phyloP scores from a whole-genome alignment of 1,140 invertebrate species.

The Camponotus floridanus region DNA sequence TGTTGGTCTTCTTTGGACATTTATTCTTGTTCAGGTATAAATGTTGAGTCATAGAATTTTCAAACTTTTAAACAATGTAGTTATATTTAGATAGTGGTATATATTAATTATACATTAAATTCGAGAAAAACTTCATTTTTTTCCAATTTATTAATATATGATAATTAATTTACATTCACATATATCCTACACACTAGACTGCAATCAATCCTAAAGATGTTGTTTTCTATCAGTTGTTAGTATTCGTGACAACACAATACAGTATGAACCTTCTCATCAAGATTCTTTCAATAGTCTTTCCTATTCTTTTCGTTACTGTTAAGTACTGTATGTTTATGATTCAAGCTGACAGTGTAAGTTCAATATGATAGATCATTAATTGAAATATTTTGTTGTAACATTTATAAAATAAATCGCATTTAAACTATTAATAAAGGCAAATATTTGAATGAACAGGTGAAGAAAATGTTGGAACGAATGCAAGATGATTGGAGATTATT shows the following conservation, averaged over 20 bases:
- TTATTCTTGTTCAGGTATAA: constrained; percentile 33
- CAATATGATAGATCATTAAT: background rate
- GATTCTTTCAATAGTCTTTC: background rate
- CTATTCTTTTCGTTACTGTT: background rate
- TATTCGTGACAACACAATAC: constrained; percentile 23
- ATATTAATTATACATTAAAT: too few relatives aligned
- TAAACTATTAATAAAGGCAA: background rate
- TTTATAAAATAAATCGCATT: background rate
- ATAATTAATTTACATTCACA: background rate
- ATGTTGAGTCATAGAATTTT: too few relatives aligned
- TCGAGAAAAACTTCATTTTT: too few relatives aligned
- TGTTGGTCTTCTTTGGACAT: background rate
- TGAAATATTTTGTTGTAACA: background rate
- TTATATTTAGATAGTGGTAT: too few relatives aligned
- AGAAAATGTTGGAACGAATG: background rate
- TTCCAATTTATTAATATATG: background rate
- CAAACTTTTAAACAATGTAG: too few relatives aligned
- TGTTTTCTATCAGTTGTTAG: constrained; percentile 5
- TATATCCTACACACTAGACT: background rate
- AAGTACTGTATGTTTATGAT: constrained; percentile 27
- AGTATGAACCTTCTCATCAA: constrained; percentile 2
- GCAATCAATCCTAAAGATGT: too few relatives aligned
- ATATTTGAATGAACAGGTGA: constrained; percentile 17
- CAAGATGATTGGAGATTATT: constrained; percentile 38
- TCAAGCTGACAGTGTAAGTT: background rate